Percentiles rank a stretch among this genome's conserved stretches.
Conservation (phyloP, 1,140 invertebrate species). For the Drosophila arizonae region DNA sequence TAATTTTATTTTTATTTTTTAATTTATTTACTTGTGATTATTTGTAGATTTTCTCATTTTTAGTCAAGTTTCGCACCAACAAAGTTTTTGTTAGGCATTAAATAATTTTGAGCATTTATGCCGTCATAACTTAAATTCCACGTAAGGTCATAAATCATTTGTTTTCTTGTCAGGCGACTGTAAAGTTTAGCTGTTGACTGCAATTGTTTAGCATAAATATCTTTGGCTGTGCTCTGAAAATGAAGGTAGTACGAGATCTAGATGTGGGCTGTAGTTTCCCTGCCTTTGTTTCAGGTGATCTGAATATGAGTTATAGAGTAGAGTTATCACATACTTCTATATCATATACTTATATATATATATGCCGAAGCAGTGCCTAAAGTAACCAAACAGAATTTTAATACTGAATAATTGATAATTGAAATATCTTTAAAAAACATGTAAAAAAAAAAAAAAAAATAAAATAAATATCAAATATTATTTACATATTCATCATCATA, state of each 20-base stretch:
- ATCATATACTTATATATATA: too few relatives aligned
- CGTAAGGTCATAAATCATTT: conserved; percentile 40
- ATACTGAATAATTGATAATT: too few relatives aligned
- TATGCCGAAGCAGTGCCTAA: too few relatives aligned
- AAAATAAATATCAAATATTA: too few relatives aligned
- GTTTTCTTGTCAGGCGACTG: conserved; percentile 10
- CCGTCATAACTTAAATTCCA: conserved; percentile 47
- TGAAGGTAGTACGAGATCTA: neutral
- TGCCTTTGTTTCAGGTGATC: neutral
- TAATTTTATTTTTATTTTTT: too few relatives aligned
- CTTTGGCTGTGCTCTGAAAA: neutral
- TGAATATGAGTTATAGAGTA: neutral
- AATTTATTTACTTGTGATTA: conserved; percentile 33
- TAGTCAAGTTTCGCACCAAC: conserved; percentile 22
- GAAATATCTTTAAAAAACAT: too few relatives aligned
- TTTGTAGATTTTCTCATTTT: conserved; percentile 15
- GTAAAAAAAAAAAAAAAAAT: too few relatives aligned
- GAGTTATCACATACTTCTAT: too few relatives aligned
- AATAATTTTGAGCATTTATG: conserved; percentile 37
- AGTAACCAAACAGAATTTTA: too few relatives aligned
- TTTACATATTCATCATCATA: neutral
- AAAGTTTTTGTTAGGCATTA: conserved; percentile 14
- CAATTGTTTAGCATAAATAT: conserved; percentile 7
- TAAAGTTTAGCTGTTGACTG: conserved; percentile 30
- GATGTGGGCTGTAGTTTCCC: conserved; percentile 1